Evolutionary conservation across 2,888 invertebrate species (phyloP), one percentile per base, ranked within the genome.

Genomic region (Mythimna impura): DNA sequence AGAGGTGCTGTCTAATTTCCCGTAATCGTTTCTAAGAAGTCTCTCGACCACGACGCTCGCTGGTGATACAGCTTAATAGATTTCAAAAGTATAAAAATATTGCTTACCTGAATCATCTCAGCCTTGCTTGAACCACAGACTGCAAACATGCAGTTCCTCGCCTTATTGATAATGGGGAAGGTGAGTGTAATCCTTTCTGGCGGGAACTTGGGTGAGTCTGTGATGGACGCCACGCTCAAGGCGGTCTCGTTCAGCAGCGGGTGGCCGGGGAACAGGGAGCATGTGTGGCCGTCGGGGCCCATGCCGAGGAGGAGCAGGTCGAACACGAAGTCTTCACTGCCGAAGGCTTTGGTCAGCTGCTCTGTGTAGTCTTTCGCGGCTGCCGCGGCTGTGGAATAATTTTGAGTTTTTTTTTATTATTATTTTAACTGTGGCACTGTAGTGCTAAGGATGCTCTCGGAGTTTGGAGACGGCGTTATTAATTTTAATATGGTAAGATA

Each of bases 261-360:
- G 91, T 98, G 98, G 0, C 97, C 97, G 0, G 99, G 99, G 94
- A 99, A 99, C 22, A 99, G 94, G 0, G 99, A 99, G 90, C 99
- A 99, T 0, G 99, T 99, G 93, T 99, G 99, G 0, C 99, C 99
- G 91, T 99, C 99, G 0, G 99, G 99, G 0, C 99, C 99, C 97
- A 99, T 98, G 20, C 99, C 99, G 34, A 99, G 96, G 14, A 99
- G 96, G 0, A 99, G 95, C 64, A 99, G 92, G 93, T 99, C 99
- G 91, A 99, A 99, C 78, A 96, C 89, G 87, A 94, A 90, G 91
- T 96, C 66, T 90, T 97, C 80, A 94, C 96, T 87, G 7, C 90
- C 89, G 83, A 98, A 98, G 71, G 97, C 96, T 14, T 94, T 91
- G 66, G 96, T 95, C 86, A 99, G 94, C 92, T 98, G 97, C 80